A percentile compares a stretch with the other conserved stretches of the same genome.
These are phyloP conservation scores for Acropternis orthonyx DNA, from an alignment of 2,797 vertebrate species.

Conservation along the genomic window DNA sequence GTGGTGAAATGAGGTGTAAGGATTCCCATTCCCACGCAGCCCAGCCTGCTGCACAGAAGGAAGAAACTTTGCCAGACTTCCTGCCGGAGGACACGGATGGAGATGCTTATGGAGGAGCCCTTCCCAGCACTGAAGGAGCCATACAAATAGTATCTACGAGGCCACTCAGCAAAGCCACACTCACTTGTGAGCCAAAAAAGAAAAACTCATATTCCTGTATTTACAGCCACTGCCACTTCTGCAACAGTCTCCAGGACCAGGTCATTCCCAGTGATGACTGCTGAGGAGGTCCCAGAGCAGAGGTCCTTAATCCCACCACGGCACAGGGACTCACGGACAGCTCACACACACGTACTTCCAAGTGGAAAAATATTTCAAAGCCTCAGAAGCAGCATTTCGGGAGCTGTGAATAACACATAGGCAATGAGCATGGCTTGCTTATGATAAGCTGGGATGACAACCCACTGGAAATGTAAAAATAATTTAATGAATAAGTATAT, in stretches of 20 bases:
- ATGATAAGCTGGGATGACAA: background rate
- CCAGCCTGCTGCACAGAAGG: accelerated
- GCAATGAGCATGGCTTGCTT: background rate
- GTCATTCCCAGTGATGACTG: background rate
- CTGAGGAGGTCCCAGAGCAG: background rate
- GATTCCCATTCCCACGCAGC: background rate
- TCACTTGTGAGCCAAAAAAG: background rate
- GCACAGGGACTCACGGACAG: background rate
- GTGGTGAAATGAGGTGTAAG: background rate
- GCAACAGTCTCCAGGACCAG: background rate
- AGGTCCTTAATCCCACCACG: background rate
- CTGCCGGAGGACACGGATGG: accelerated
- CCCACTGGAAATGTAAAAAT: constrained; percentile 45
- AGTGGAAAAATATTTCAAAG: background rate
- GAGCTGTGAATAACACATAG: background rate
- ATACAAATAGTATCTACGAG: background rate
- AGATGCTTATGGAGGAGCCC: background rate
- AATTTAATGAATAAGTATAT: constrained; percentile 60
- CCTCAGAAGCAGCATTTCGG: background rate
- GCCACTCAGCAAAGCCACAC: background rate
- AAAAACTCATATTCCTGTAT: background rate
- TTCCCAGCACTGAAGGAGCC: background rate
- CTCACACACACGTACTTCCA: background rate
- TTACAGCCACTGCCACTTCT: background rate
- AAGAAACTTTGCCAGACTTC: accelerated